Percentiles rank a stretch among this genome's conserved stretches.
These are phyloP conservation scores for Pachliopta kotzebuea DNA, from an alignment of 2,888 invertebrate genomes.

Conservation along the genomic window DNA sequence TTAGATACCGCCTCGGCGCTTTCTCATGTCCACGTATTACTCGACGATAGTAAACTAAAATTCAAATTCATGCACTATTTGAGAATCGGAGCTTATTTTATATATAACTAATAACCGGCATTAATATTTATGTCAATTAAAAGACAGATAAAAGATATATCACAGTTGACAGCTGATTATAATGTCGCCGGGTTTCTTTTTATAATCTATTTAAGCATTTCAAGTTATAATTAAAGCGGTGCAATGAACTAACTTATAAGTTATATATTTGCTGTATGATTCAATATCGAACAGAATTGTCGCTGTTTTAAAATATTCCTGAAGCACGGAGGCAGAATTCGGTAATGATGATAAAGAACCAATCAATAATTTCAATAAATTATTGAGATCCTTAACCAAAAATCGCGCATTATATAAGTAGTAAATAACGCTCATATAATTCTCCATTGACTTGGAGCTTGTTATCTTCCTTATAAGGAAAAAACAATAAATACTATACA, in stretches of 20 bases:
- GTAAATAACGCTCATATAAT: too few species aligned
- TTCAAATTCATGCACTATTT: neutral
- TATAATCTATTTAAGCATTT: conserved; percentile 39
- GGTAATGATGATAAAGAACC: too few species aligned
- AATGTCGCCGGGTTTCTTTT: conserved; percentile 38
- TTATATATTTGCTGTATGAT: neutral
- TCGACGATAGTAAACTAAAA: neutral
- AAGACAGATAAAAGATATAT: conserved; percentile 30
- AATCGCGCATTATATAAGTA: too few species aligned
- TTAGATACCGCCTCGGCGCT: too few species aligned
- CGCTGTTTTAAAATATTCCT: too few species aligned
- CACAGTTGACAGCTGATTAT: conserved; percentile 29
- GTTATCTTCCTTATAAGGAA: too few species aligned
- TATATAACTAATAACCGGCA: conserved; percentile 19
- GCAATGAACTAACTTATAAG: conserved; percentile 33
- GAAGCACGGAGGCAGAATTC: neutral
- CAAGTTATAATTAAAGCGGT: conserved; percentile 42
- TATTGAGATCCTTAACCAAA: neutral
- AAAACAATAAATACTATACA: too few species aligned
- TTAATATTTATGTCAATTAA: conserved; percentile 21
- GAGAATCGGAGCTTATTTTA: conserved; percentile 5
- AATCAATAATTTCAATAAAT: too few species aligned
- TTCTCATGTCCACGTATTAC: neutral
- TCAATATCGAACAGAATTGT: neutral
- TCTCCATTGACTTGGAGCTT: too few species aligned